Percentiles rank a stretch among this genome's conserved stretches.
phyloP scores from a whole-genome alignment of 2,113 vertebrate genomes.

The Saimiri boliviensis region DNA sequence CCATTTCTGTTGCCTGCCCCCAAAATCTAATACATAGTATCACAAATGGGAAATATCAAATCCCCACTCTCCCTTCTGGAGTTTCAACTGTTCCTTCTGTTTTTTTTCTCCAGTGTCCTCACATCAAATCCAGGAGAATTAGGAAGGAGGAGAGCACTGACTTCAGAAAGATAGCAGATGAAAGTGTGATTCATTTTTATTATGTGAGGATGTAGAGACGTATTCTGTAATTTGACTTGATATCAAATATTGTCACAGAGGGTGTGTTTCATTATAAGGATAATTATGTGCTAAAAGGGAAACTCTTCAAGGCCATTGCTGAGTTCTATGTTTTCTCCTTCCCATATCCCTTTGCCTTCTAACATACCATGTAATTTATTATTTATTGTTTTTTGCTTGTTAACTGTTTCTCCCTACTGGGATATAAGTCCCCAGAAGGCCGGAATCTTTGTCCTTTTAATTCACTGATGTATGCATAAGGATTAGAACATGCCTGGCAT shows the following conservation, averaged over 20 bases:
- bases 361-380: background rate
- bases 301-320: background rate
- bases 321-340: background rate
- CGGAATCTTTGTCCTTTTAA: slow-evolving; percentile 6
- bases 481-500: background rate
- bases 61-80: background rate
- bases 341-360: background rate
- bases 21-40: no score
- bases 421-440: background rate
- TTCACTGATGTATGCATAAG: background rate
- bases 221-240: background rate
- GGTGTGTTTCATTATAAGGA: background rate
- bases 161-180: background rate
- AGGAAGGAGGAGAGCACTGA: background rate
- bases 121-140: background rate
- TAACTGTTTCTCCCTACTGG: background rate
- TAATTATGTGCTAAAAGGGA: background rate
- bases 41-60: background rate
- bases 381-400: background rate
- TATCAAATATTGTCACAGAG: background rate
- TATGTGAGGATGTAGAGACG: background rate
- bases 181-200: background rate
- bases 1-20: background rate
- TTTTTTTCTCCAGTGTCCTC: background rate
- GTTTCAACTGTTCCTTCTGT: background rate